Conservation (phyloP, 2,113 vertebrate genomes). For the Picathartes gymnocephalus region DNA sequence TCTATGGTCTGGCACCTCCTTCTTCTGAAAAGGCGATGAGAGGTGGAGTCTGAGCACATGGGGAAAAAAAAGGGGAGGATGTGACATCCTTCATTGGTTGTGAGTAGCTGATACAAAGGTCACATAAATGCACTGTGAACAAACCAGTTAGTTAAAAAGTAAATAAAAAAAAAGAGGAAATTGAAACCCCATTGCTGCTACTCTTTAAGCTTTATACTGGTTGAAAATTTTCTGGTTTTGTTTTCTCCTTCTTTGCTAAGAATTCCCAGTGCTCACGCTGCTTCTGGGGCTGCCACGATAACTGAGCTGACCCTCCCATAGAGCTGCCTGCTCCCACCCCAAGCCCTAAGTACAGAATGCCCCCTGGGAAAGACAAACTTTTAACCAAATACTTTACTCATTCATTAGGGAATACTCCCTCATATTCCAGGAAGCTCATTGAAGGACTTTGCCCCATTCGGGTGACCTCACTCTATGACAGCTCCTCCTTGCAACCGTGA, state of each 20-base stretch:
- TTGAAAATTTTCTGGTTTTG: not conserved
- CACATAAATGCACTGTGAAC: not conserved
- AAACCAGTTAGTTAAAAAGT: not conserved
- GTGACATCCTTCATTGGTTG: not conserved
- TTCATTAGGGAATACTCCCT: not conserved
- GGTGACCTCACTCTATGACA: not conserved
- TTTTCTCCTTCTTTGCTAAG: not conserved
- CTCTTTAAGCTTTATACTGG: not conserved
- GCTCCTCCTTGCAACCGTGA: not conserved
- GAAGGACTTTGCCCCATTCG: not conserved
- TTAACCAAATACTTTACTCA: not conserved
- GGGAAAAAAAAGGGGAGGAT: not conserved
- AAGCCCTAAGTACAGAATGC: not conserved
- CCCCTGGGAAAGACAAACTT: not conserved
- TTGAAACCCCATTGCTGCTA: not conserved
- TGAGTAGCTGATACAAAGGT: not conserved
- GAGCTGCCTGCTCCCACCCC: not conserved
- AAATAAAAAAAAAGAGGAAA: not conserved
- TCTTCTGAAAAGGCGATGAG: no score
- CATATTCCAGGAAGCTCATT: not conserved
- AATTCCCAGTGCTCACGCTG: accelerated
- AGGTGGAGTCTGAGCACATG: no score
- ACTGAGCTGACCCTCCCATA: not conserved
- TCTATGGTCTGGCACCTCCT: no score
- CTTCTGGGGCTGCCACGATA: not conserved